phyloP scores from a whole-genome alignment of 2,797 vertebrate species.

The Melanogrammus aeglefinus region DNA sequence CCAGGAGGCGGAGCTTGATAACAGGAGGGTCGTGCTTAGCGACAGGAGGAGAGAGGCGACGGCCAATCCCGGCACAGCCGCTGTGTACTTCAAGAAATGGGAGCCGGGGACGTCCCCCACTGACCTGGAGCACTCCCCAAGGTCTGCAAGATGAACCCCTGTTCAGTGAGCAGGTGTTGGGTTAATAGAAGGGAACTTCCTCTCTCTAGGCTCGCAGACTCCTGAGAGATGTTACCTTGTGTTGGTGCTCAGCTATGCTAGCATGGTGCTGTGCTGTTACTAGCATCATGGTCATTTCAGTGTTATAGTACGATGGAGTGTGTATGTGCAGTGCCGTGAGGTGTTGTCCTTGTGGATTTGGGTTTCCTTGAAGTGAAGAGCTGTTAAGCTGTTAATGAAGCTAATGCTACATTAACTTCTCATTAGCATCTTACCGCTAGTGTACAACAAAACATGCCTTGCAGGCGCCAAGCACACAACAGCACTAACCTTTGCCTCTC shows the following conservation, averaged over 20 bases:
- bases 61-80: conserved; percentile 56
- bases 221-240: background rate
- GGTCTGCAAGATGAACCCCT: conserved; percentile 34
- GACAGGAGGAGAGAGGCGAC: conserved; percentile 41
- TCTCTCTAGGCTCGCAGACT: background rate
- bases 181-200: background rate
- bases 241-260: background rate
- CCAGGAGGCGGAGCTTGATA: conserved; percentile 75
- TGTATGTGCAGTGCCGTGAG: background rate
- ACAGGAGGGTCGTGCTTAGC: conserved; percentile 68
- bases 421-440: conserved; percentile 9
- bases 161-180: background rate
- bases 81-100: conserved; percentile 62
- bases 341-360: background rate
- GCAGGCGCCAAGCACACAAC: background rate
- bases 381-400: background rate
- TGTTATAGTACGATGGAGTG: no score
- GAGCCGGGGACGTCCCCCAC: conserved; percentile 46
- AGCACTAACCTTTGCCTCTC: background rate
- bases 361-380: background rate
- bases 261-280: background rate
- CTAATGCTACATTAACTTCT: background rate
- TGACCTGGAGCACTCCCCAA: conserved; percentile 54
- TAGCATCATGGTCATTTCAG: background rate
- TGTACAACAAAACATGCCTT: background rate